These are phyloP conservation scores for Microtus agrestis DNA, from an alignment of 2,797 vertebrate species.

Conservation along the genomic window DNA sequence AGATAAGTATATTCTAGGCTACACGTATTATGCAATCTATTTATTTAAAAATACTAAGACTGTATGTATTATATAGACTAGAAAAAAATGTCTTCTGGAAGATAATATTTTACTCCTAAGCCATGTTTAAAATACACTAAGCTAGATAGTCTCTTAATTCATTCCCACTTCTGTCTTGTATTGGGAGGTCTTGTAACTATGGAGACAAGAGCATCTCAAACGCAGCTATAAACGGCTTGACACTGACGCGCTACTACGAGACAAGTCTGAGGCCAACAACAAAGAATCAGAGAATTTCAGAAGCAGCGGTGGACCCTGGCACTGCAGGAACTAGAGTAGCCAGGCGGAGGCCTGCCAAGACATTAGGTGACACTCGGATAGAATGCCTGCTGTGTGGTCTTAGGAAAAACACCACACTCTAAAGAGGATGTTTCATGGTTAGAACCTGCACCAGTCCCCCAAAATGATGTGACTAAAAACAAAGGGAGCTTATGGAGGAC, in stretches of 20 bases:
- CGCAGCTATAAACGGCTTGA: not conserved
- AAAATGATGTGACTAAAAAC: not conserved
- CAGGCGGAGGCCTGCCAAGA: fast-evolving
- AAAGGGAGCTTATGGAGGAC: not conserved
- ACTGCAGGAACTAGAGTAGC: fast-evolving
- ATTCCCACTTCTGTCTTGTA: not conserved
- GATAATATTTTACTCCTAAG: not conserved
- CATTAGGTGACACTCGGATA: not conserved
- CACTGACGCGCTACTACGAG: not conserved
- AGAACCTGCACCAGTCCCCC: not conserved
- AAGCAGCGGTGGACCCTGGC: fast-evolving
- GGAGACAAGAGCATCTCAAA: not conserved
- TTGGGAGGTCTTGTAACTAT: not conserved
- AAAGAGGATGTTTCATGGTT: not conserved
- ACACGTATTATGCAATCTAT: not conserved
- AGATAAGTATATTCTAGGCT: not conserved
- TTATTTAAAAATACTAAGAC: not conserved
- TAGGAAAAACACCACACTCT: not conserved
- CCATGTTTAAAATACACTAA: not conserved
- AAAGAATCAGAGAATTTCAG: not conserved
- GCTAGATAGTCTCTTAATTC: not conserved
- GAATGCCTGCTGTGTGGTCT: too few relatives aligned
- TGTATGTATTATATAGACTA: not conserved
- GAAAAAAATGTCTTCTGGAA: constrained; percentile 1
- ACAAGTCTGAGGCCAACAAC: fast-evolving